A percentile compares a stretch with the other conserved stretches of the same genome.
Conservation (phyloP, 1,140 invertebrate genomes). For the Macrobrachium nipponense region DNA sequence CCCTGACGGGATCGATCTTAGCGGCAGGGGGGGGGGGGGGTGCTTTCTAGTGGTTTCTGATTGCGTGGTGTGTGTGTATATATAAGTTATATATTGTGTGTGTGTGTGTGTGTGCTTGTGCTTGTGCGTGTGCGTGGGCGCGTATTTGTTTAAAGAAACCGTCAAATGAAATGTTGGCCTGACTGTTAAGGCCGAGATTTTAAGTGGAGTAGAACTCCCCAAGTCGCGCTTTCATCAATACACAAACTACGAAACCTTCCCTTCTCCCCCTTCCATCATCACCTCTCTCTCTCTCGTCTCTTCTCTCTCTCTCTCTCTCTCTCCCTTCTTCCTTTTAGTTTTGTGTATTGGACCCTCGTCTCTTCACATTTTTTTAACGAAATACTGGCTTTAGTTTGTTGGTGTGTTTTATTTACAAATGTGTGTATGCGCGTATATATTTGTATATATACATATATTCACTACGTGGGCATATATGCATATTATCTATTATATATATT, state of each 20-base stretch:
- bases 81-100: too few relatives aligned
- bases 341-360: background rate
- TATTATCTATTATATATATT: background rate
- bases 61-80: too few relatives aligned
- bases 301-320: conserved; percentile 10
- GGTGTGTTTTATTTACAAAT: background rate
- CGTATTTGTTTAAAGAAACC: too few relatives aligned
- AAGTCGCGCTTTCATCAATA: background rate
- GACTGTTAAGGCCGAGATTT: too few relatives aligned
- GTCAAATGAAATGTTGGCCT: too few relatives aligned
- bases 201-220: too few relatives aligned
- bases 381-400: background rate
- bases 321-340: background rate
- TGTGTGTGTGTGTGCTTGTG: too few relatives aligned
- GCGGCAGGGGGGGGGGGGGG: too few relatives aligned
- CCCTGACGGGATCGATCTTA: too few relatives aligned
- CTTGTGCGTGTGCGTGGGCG: too few relatives aligned
- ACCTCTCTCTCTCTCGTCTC: conserved; percentile 31
- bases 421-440: background rate
- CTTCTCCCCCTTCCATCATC: background rate
- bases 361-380: background rate
- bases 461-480: background rate
- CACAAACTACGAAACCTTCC: background rate
- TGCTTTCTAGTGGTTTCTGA: too few relatives aligned
- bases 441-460: background rate